Conservation (phyloP, 2,797 vertebrate species). For the Malurus leucopterus region DNA sequence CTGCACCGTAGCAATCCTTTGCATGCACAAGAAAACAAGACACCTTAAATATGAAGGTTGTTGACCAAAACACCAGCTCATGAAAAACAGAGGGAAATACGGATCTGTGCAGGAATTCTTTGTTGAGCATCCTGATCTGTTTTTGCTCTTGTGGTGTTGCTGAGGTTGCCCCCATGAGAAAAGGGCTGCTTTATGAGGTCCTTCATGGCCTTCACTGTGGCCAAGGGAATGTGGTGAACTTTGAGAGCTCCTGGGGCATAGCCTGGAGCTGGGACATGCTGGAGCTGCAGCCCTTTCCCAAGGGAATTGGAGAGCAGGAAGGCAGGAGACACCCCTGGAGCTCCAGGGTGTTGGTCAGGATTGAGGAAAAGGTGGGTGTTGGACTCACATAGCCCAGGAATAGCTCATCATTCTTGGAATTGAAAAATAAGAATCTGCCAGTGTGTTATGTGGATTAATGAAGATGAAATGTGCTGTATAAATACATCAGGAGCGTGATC, state of each 20-base stretch:
- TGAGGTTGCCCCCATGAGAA: background rate
- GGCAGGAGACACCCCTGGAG: background rate
- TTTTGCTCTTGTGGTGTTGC: background rate
- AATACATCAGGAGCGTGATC: background rate
- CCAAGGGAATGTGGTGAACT: background rate
- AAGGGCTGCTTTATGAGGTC: background rate
- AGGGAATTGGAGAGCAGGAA: background rate
- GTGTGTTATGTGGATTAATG: slow-evolving; percentile 32
- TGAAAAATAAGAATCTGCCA: background rate
- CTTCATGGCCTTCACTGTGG: rapidly evolving
- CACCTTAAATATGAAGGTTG: background rate
- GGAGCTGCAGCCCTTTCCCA: background rate
- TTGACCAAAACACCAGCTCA: background rate
- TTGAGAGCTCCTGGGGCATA: background rate
- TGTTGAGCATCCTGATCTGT: background rate
- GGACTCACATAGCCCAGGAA: background rate
- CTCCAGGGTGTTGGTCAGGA: background rate
- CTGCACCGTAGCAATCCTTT: background rate
- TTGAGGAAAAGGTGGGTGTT: background rate
- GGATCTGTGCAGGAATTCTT: background rate
- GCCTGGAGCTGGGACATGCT: background rate
- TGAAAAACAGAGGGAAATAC: background rate
- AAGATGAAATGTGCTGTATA: slow-evolving; percentile 35
- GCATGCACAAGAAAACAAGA: background rate
- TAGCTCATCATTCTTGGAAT: background rate